A percentile compares a stretch with the other conserved stretches of the same genome.
Evolutionary conservation across 2,113 vertebrate species (phyloP).

Genomic region (Sturnira hondurensis): DNA sequence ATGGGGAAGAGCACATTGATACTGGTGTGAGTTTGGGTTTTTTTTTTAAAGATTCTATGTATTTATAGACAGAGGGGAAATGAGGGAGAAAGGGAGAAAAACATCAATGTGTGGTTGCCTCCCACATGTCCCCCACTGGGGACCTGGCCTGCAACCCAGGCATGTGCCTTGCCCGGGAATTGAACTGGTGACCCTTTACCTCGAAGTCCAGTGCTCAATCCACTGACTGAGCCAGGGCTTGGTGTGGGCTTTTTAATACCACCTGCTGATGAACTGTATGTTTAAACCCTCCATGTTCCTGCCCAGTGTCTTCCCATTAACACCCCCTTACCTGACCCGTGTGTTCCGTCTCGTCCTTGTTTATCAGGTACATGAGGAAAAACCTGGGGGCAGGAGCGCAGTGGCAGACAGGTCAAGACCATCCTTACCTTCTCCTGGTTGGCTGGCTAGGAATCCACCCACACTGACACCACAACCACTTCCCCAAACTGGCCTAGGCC

Average conservation of each 20-base stretch:
- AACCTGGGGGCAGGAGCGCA: slow-evolving; percentile 82
- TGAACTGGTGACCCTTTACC: too few relatives aligned
- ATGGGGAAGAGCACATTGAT: background rate
- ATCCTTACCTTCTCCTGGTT: background rate
- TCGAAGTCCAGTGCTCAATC: too few relatives aligned
- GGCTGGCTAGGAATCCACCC: background rate
- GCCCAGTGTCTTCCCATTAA: background rate
- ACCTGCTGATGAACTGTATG: background rate
- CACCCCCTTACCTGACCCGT: slow-evolving; percentile 89
- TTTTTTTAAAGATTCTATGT: background rate
- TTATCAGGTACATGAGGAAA: slow-evolving; percentile 96
- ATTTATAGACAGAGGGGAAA: too few relatives aligned
- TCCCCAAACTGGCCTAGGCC: background rate
- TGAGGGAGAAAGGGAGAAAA: too few relatives aligned
- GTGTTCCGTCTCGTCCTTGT: slow-evolving; percentile 95
- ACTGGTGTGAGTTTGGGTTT: background rate
- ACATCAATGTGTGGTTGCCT: too few relatives aligned
- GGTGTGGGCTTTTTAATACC: background rate
- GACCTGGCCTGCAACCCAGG: too few relatives aligned
- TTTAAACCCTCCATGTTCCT: background rate
- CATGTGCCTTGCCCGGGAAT: too few relatives aligned
- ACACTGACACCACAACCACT: background rate
- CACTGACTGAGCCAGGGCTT: too few relatives aligned
- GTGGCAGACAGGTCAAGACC: background rate
- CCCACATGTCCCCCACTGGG: too few relatives aligned